Percentiles rank a stretch among this genome's conserved stretches.
Conservation (phyloP, 2,888 invertebrate genomes). For the Lepidochitona cinerea region DNA sequence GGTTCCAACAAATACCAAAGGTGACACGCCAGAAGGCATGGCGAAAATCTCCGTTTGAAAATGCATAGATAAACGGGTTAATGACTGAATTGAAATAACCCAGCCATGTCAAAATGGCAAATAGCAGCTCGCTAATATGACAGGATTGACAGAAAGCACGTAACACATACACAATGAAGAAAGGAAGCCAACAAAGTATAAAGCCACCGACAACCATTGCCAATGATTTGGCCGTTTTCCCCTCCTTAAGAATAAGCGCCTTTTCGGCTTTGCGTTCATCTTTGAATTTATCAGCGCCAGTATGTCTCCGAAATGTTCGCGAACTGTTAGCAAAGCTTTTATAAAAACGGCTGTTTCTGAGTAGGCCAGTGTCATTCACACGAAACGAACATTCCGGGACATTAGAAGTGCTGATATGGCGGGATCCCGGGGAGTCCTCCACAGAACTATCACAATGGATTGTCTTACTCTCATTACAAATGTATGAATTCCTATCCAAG, state of each 20-base stretch:
- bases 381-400: too few species aligned
- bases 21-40: constrained; percentile 80
- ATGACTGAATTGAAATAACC: constrained; percentile 92
- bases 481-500: not conserved
- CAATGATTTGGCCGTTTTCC: constrained; percentile 89
- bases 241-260: constrained; percentile 79
- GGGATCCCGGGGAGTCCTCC: not conserved
- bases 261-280: constrained; percentile 13
- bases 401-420: not conserved
- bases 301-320: not conserved
- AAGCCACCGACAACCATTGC: constrained; percentile 91
- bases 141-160: constrained; percentile 83
- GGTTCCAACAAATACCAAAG: constrained; percentile 66
- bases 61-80: constrained; percentile 92
- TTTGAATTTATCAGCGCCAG: not conserved
- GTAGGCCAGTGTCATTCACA: not conserved
- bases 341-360: not conserved
- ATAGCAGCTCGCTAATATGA: constrained; percentile 73
- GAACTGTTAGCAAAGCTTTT: not conserved
- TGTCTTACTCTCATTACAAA: not conserved
- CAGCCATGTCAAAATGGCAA: constrained; percentile 87
- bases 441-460: not conserved
- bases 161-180: constrained; percentile 86
- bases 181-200: constrained; percentile 90
- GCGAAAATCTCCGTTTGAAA: constrained; percentile 82